Evolutionary conservation across 2,797 vertebrate genomes (phyloP).

Genomic region (Pangasius mekongensis): DNA sequence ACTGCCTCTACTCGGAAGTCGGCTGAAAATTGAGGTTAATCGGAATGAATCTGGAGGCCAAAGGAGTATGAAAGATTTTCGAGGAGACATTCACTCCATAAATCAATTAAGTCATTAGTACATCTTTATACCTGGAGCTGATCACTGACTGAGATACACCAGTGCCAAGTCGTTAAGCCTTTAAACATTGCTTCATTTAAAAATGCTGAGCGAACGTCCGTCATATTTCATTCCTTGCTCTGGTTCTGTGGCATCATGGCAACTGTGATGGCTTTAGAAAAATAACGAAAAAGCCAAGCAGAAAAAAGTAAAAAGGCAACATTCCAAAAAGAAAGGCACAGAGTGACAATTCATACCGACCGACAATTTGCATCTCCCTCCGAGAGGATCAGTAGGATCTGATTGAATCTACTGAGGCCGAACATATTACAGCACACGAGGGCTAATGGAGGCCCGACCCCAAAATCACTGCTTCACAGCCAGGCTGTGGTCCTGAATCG

Average conservation of each 20-base stretch:
- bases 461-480: neutral
- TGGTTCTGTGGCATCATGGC: neutral
- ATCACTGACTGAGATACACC: neutral
- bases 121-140: neutral
- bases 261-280: neutral
- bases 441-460: conserved; percentile 37
- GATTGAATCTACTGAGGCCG: conserved; percentile 44
- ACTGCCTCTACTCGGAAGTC: neutral
- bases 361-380: conserved; percentile 31
- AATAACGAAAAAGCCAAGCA: neutral
- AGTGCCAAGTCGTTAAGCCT: neutral
- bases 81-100: neutral
- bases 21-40: conserved; percentile 8
- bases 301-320: conserved; percentile 41
- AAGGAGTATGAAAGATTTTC: conserved; percentile 5
- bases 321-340: neutral
- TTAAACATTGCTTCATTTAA: neutral
- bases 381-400: conserved; percentile 32
- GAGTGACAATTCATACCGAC: conserved; percentile 5
- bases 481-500: neutral
- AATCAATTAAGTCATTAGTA: conserved; percentile 9
- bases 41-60: conserved; percentile 15
- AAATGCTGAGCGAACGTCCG: neutral
- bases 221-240: neutral
- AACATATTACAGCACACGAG: conserved; percentile 29